These are phyloP conservation scores for Clarias fuscus DNA, from an alignment of 2,797 vertebrate genomes.

Conservation along the genomic window DNA sequence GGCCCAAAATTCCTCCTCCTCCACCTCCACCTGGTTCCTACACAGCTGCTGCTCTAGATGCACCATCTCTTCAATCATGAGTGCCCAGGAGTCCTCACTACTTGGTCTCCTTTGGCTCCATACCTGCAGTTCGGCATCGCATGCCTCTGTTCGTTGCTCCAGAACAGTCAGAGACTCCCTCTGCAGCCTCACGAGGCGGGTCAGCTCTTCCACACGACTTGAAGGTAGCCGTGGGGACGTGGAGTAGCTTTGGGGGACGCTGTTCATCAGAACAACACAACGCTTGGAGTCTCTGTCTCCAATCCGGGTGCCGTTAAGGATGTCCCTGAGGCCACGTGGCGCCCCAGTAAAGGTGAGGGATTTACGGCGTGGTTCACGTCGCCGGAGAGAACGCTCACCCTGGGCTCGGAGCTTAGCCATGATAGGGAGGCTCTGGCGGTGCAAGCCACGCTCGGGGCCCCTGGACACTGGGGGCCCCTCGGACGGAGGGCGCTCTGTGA, in stretches of 20 bases:
- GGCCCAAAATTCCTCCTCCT: conserved; percentile 98
- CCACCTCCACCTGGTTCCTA: conserved; percentile 92
- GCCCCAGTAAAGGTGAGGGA: conserved; percentile 94
- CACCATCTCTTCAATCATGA: conserved; percentile 85
- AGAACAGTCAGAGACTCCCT: conserved; percentile 86
- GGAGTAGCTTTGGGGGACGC: conserved; percentile 59
- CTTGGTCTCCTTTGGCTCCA: conserved; percentile 78
- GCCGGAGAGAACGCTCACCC: conserved; percentile 83
- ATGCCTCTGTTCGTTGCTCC: conserved; percentile 84
- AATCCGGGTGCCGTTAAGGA: conserved; percentile 81
- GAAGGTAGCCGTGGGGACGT: conserved; percentile 72
- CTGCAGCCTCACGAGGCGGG: conserved; percentile 86
- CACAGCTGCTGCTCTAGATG: conserved; percentile 90
- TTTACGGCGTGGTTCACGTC: conserved; percentile 92
- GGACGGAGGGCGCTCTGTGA: conserved; percentile 89
- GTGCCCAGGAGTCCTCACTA: conserved; percentile 61
- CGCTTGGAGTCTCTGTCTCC: conserved; percentile 78
- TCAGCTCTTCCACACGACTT: conserved; percentile 82
- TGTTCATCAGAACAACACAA: conserved; percentile 79
- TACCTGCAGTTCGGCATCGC: conserved; percentile 81
- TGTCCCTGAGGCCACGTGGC: conserved; percentile 91
- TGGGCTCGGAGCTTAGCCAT: conserved; percentile 91
- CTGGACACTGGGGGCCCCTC: conserved; percentile 80
- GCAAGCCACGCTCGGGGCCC: conserved; percentile 88
- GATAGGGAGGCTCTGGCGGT: conserved; percentile 92